Conservation (phyloP, 2,797 vertebrate genomes). For the Muscicapa striata region DNA sequence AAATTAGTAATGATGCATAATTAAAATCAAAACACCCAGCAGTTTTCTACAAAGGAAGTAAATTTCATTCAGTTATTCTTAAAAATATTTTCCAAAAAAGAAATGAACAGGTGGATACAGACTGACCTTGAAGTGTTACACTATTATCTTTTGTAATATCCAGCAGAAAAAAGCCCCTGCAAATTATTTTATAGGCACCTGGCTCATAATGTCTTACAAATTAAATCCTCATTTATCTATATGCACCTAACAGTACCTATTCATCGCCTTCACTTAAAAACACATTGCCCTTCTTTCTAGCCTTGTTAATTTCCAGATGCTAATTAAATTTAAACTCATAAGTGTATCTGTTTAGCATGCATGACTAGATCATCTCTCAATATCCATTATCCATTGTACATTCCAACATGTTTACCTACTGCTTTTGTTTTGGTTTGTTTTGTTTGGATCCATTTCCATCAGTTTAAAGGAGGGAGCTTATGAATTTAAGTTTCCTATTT, state of each 20-base stretch:
- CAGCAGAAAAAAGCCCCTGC: background rate
- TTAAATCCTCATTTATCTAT: constrained; percentile 77
- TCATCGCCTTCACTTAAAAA: constrained; percentile 76
- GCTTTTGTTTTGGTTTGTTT: constrained; percentile 70
- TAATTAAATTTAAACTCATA: constrained; percentile 80
- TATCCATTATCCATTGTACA: constrained; percentile 72
- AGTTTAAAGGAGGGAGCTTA: constrained; percentile 61
- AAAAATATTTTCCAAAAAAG: constrained; percentile 53
- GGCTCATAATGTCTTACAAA: constrained; percentile 71
- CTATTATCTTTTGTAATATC: constrained; percentile 49
- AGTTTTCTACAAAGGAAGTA: constrained; percentile 21
- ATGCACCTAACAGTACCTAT: constrained; percentile 71
- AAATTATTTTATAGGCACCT: constrained; percentile 68
- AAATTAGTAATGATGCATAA: background rate
- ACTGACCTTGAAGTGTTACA: constrained; percentile 62
- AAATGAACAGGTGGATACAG: constrained; percentile 3
- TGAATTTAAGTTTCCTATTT: constrained; percentile 63
- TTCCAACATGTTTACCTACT: constrained; percentile 66
- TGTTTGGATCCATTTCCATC: constrained; percentile 63
- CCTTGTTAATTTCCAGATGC: constrained; percentile 79
- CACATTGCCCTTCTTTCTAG: constrained; percentile 77
- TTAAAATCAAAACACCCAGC: background rate
- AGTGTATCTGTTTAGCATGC: constrained; percentile 77
- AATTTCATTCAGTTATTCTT: constrained; percentile 15
- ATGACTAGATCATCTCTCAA: constrained; percentile 69